Conservation (phyloP, 2,113 vertebrate genomes). For the Lagenorhynchus albirostris region DNA sequence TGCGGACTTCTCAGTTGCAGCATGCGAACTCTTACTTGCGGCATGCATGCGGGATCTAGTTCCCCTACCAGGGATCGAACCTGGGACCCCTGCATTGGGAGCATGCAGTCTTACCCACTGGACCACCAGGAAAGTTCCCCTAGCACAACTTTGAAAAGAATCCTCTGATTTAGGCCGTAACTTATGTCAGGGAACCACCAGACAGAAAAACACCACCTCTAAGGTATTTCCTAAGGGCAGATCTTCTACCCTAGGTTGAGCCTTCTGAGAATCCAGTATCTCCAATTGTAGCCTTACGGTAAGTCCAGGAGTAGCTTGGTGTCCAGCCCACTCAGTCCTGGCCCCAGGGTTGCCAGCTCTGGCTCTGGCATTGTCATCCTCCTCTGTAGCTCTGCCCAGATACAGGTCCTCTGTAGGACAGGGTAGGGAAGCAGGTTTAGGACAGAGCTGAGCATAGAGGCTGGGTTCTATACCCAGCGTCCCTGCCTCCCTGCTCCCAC, state of each 20-base stretch:
- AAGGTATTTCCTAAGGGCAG: neutral
- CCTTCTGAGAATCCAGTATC: neutral
- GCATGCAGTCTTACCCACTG: too few relatives aligned
- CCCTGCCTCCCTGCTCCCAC: neutral
- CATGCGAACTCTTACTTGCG: too few relatives aligned
- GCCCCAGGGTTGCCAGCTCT: constrained; percentile 79
- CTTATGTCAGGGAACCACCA: neutral
- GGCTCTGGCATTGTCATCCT: constrained; percentile 75
- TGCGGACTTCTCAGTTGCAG: too few relatives aligned
- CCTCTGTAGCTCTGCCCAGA: constrained; percentile 84
- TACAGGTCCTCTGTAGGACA: constrained; percentile 85
- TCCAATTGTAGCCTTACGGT: constrained; percentile 82
- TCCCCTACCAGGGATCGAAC: too few relatives aligned
- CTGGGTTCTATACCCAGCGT: neutral
- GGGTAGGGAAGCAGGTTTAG: neutral
- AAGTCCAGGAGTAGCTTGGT: constrained; percentile 83
- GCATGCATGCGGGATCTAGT: too few relatives aligned
- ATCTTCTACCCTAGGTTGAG: neutral
- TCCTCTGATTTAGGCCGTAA: neutral
- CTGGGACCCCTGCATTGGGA: too few relatives aligned
- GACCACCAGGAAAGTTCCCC: too few relatives aligned
- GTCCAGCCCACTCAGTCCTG: constrained; percentile 81
- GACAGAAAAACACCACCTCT: neutral
- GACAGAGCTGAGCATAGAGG: neutral
- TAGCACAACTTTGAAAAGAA: constrained; percentile 7